Conservation (phyloP, 2,113 vertebrate species). For the Callithrix jacchus region DNA sequence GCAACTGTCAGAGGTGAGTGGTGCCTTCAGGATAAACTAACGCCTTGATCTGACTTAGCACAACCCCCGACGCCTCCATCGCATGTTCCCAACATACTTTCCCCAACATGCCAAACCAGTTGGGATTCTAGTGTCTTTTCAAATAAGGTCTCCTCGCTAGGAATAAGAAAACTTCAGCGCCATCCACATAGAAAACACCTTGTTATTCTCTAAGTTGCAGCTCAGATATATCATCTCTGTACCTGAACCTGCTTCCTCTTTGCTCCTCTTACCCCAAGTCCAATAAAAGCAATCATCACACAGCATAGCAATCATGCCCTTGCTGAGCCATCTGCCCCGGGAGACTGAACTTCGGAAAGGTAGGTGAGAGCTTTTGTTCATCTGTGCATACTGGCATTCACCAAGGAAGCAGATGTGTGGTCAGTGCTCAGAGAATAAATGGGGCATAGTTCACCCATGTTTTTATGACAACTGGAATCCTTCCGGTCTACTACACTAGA, state of each 20-base stretch:
- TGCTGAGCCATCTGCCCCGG: neutral
- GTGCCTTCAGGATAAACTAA: neutral
- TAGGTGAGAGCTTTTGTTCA: neutral
- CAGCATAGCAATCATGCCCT: neutral
- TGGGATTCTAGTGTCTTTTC: neutral
- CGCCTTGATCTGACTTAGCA: no score
- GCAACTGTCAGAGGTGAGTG: neutral
- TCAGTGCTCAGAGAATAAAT: neutral
- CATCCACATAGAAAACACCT: neutral
- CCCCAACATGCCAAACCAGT: no score
- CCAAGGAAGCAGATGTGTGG: neutral
- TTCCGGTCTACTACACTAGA: neutral
- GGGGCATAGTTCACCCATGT: neutral
- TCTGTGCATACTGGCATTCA: neutral
- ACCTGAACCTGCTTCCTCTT: neutral
- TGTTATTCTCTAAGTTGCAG: neutral
- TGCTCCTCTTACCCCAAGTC: neutral
- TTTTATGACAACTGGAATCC: neutral
- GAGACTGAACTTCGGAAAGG: neutral
- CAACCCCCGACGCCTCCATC: neutral
- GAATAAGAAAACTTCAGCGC: neutral
- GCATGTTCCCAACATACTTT: neutral
- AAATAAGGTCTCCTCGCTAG: neutral
- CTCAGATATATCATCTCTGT: neutral
- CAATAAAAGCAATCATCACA: neutral